Evolutionary conservation across 2,888 invertebrate species (phyloP).

Genomic region (Bembecia ichneumoniformis): DNA sequence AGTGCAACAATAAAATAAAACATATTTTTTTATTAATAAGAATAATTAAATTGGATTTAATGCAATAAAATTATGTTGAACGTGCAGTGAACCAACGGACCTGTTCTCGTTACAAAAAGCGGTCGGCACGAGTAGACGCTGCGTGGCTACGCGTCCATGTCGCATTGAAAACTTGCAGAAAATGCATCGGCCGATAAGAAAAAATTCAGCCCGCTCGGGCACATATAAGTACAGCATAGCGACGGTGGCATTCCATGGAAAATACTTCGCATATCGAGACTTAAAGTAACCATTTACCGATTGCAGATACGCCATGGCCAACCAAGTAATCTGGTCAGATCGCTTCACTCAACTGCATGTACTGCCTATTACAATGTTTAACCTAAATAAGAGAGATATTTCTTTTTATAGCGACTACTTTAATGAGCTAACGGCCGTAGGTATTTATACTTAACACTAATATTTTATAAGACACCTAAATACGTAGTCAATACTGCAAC

Average conservation of each 20-base stretch:
- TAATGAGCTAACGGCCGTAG: slow-evolving; percentile 29
- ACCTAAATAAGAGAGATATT: slow-evolving; percentile 67
- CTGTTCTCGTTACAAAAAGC: slow-evolving; percentile 12
- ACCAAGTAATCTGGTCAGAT: slow-evolving; percentile 64
- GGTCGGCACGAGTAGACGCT: slow-evolving; percentile 25
- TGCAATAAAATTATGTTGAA: not conserved
- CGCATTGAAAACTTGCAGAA: slow-evolving; percentile 67
- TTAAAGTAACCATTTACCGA: slow-evolving; percentile 70
- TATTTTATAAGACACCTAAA: too few relatives aligned
- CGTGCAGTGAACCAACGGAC: not conserved
- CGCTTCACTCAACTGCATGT: slow-evolving; percentile 53
- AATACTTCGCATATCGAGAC: slow-evolving; percentile 66
- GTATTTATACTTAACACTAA: too few relatives aligned
- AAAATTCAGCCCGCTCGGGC: slow-evolving; percentile 64
- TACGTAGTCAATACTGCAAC: too few relatives aligned
- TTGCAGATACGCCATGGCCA: slow-evolving; percentile 71
- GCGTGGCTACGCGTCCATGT: slow-evolving; percentile 32
- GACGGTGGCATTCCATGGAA: slow-evolving; percentile 63
- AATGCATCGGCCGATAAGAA: slow-evolving; percentile 68
- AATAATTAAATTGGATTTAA: not conserved
- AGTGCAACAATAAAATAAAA: not conserved
- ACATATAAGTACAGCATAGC: slow-evolving; percentile 64
- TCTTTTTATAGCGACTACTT: slow-evolving; percentile 38
- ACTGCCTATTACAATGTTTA: slow-evolving; percentile 60
- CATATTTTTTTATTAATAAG: not conserved